Conservation (phyloP, 2,113 vertebrate species). For the Phocoena phocoena region DNA sequence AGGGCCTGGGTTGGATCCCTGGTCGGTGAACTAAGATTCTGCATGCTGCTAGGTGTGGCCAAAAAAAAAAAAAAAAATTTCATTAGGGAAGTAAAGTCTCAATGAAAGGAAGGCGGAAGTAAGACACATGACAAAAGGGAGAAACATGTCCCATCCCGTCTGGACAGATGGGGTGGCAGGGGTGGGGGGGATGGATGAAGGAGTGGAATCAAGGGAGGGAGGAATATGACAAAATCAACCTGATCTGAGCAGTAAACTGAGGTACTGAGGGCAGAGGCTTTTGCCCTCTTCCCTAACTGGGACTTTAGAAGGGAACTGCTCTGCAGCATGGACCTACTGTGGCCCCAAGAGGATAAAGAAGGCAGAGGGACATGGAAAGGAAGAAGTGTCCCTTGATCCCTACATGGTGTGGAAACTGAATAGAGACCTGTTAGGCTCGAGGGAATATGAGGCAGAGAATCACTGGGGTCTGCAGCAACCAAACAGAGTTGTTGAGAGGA, state of each 20-base stretch:
- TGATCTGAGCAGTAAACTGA: not conserved
- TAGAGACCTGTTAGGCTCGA: not conserved
- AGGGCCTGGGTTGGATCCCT: not conserved
- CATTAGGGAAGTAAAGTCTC: not conserved
- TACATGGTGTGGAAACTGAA: not conserved
- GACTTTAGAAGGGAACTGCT: not conserved
- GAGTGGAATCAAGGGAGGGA: not conserved
- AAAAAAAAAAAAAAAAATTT: not conserved
- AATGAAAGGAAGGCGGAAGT: conserved; percentile 10
- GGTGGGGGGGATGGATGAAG: not conserved
- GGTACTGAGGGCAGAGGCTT: not conserved
- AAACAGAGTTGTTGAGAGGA: not conserved
- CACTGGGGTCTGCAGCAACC: not conserved
- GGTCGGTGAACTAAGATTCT: not conserved
- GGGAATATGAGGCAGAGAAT: not conserved
- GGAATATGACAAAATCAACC: not conserved
- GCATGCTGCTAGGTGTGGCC: not conserved
- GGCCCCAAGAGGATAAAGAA: not conserved
- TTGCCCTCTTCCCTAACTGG: not conserved
- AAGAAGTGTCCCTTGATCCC: not conserved
- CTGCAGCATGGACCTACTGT: not conserved
- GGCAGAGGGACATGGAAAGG: not conserved
- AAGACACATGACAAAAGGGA: not conserved
- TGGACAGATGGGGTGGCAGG: not conserved
- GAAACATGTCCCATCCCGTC: not conserved